These are phyloP conservation scores for Meteorus colon DNA, from an alignment of 2,888 invertebrate genomes.

Conservation along the genomic window DNA sequence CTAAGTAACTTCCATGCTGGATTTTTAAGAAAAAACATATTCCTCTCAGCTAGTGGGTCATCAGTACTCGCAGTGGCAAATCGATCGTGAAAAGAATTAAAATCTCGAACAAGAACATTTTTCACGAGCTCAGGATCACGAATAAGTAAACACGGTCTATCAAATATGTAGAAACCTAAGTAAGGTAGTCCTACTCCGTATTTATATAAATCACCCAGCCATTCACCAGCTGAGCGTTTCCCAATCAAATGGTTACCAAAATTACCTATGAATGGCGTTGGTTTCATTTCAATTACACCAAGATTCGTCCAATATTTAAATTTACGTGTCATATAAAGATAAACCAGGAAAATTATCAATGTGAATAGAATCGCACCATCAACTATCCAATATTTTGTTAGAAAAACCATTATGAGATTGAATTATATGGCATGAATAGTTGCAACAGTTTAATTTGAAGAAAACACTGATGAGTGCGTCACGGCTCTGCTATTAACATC, in stretches of 20 bases:
- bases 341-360: conserved; percentile 46
- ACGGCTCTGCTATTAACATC: no score
- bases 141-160: conserved; percentile 72
- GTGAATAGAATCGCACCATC: conserved; percentile 55
- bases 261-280: conserved; percentile 73
- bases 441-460: no score
- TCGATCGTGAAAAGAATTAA: conserved; percentile 72
- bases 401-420: conserved; percentile 54
- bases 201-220: conserved; percentile 69
- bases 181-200: conserved; percentile 61
- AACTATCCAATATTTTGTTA: conserved; percentile 58
- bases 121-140: conserved; percentile 74
- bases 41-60: conserved; percentile 71
- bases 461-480: no score
- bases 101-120: conserved; percentile 73
- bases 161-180: conserved; percentile 70
- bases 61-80: conserved; percentile 61
- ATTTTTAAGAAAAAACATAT: conserved; percentile 73
- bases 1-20: conserved; percentile 73
- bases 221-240: conserved; percentile 63
- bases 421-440: neutral
- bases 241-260: conserved; percentile 64
- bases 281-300: conserved; percentile 68
- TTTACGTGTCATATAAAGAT: conserved; percentile 62
- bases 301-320: conserved; percentile 69